A percentile compares a stretch with the other conserved stretches of the same genome.
Evolutionary conservation across 2,113 vertebrate species (phyloP).

Genomic region (Opisthocomus hoazin): DNA sequence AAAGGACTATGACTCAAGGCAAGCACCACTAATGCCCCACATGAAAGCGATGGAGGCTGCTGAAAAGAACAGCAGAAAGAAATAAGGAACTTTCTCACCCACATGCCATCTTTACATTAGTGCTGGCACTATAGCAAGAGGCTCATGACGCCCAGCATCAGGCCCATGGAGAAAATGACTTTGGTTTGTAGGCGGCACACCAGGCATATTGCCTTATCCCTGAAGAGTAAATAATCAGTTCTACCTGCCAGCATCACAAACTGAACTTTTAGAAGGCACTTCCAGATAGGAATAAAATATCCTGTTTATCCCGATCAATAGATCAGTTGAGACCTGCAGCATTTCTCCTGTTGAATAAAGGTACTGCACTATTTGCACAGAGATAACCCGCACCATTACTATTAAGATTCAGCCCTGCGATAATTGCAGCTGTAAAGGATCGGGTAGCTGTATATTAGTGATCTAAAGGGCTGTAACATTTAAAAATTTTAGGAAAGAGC

Average conservation of each 20-base stretch:
- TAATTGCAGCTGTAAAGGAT: not conserved
- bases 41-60: not conserved
- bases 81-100: not conserved
- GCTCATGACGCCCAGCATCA: not conserved
- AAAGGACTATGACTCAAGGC: not conserved
- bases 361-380: not conserved
- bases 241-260: not conserved
- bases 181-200: not conserved
- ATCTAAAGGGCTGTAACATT: not conserved
- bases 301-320: slow-evolving; percentile 4
- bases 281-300: not conserved
- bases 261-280: not conserved
- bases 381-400: not conserved
- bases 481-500: not conserved
- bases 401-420: not conserved
- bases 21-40: not conserved
- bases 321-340: not conserved
- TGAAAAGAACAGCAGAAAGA: not conserved
- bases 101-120: not conserved
- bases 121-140: not conserved
- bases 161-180: not conserved
- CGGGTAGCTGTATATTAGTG: not conserved
- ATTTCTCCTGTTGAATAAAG: slow-evolving; percentile 14
- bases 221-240: not conserved
- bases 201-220: not conserved